A percentile compares a stretch with the other conserved stretches of the same genome.
Conservation (phyloP, 2,797 vertebrate genomes). For the Rhinatrema bivittatum region DNA sequence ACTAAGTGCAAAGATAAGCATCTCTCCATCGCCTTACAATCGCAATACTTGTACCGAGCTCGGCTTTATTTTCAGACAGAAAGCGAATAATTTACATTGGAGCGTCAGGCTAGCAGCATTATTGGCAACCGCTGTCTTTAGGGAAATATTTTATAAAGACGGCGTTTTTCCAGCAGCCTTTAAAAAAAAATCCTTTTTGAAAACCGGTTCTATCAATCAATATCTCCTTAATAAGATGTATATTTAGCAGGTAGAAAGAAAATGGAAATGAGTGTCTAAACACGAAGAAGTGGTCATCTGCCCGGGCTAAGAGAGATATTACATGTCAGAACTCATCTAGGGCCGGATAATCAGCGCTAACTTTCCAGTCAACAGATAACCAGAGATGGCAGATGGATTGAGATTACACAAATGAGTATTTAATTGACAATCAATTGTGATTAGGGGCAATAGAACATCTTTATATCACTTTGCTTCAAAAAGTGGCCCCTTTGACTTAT, state of each 20-base stretch:
- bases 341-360: conserved; percentile 31
- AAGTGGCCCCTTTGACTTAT: too few relatives aligned
- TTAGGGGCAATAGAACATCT: conserved; percentile 55
- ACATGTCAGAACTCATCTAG: conserved; percentile 56
- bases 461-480: conserved; percentile 28
- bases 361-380: conserved; percentile 45
- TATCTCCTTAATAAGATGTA: conserved; percentile 1
- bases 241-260: conserved; percentile 1
- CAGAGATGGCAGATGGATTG: conserved; percentile 55
- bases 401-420: conserved; percentile 58
- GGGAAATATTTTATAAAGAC: too few relatives aligned
- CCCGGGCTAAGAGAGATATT: conserved; percentile 27
- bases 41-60: conserved; percentile 1
- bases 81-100: too few relatives aligned
- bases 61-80: too few relatives aligned
- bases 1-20: conserved; percentile 16
- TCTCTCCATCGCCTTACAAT: conserved; percentile 3
- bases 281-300: conserved; percentile 1
- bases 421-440: conserved; percentile 69
- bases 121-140: too few relatives aligned
- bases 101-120: too few relatives aligned
- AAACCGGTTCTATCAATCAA: conserved; percentile 10
- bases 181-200: not conserved
- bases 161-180: too few relatives aligned
- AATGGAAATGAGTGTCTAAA: conserved; percentile 3